phyloP scores from a whole-genome alignment of 2,888 invertebrate species.

The Helobdella robusta region DNA sequence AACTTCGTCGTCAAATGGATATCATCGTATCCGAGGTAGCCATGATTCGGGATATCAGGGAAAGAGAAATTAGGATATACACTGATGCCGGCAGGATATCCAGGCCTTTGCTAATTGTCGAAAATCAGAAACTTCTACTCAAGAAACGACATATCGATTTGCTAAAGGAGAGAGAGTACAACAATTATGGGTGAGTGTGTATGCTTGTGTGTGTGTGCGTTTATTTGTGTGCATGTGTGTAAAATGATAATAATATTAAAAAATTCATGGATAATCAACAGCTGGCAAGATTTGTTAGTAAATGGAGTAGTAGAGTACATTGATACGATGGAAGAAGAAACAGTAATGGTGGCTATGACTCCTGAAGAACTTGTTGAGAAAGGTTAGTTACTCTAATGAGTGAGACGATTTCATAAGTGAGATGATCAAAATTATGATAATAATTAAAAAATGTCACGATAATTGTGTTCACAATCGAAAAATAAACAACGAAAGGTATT shows the following conservation, averaged over 20 bases:
- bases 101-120: conserved; percentile 93
- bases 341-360: conserved; percentile 99
- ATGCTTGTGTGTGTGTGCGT: too few relatives aligned
- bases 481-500: conserved; percentile 77
- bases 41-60: conserved; percentile 96
- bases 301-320: conserved; percentile 95
- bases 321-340: conserved; percentile 96
- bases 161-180: conserved; percentile 89
- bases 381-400: too few relatives aligned
- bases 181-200: conserved; percentile 66
- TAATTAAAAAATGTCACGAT: too few relatives aligned
- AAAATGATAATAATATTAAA: background rate
- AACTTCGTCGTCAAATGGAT: conserved; percentile 96
- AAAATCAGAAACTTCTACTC: conserved; percentile 78
- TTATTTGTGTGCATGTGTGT: background rate
- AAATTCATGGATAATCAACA: conserved; percentile 16
- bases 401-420: too few relatives aligned
- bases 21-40: conserved; percentile 99
- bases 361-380: conserved; percentile 90
- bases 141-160: conserved; percentile 91
- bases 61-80: conserved; percentile 95
- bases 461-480: conserved; percentile 95
- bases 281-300: conserved; percentile 59
- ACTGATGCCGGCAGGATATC: conserved; percentile 98
- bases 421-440: too few relatives aligned